These are phyloP conservation scores for Drosophila kohkoa DNA, from an alignment of 1,140 invertebrate species.

Conservation along the genomic window DNA sequence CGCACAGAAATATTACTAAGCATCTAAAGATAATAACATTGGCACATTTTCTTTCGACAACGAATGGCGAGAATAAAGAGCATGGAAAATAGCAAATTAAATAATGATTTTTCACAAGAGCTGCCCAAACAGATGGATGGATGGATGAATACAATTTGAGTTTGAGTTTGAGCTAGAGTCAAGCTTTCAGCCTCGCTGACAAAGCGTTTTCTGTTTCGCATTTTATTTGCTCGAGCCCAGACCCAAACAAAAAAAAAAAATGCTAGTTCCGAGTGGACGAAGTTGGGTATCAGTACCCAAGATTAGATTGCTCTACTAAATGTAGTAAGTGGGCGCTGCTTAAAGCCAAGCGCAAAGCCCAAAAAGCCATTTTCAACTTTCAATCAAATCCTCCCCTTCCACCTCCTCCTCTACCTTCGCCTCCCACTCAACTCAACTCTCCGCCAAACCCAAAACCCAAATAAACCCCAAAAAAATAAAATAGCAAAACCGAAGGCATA, in stretches of 20 bases:
- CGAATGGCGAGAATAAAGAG: conserved; percentile 31
- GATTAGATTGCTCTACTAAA: conserved; percentile 54
- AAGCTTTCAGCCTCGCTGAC: conserved; percentile 56
- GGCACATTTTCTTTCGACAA: conserved; percentile 61
- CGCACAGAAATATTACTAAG: conserved; percentile 56
- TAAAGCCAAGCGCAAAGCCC: conserved; percentile 14
- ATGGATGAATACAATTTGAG: conserved; percentile 21
- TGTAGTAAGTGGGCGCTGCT: conserved; percentile 50
- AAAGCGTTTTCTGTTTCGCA: conserved; percentile 53
- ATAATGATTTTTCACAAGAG: conserved; percentile 56
- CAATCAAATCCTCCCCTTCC: conserved; percentile 57
- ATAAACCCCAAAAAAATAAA: background rate
- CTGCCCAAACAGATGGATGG: conserved; percentile 28
- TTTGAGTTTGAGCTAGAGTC: conserved; percentile 16
- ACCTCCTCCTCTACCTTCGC: background rate
- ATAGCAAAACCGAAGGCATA: conserved; percentile 52
- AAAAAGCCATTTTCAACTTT: conserved; percentile 76
- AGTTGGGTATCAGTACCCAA: conserved; percentile 36
- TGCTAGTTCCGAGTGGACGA: conserved; percentile 5
- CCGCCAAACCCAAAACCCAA: conserved; percentile 9
- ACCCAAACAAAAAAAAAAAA: background rate
- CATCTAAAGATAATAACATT: conserved; percentile 64
- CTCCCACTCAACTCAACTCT: background rate
- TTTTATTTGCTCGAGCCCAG: conserved; percentile 32
- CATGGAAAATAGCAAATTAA: conserved; percentile 45